These are phyloP conservation scores for Pseudopipra pipra DNA, from an alignment of 2,113 vertebrate genomes.

Conservation along the genomic window DNA sequence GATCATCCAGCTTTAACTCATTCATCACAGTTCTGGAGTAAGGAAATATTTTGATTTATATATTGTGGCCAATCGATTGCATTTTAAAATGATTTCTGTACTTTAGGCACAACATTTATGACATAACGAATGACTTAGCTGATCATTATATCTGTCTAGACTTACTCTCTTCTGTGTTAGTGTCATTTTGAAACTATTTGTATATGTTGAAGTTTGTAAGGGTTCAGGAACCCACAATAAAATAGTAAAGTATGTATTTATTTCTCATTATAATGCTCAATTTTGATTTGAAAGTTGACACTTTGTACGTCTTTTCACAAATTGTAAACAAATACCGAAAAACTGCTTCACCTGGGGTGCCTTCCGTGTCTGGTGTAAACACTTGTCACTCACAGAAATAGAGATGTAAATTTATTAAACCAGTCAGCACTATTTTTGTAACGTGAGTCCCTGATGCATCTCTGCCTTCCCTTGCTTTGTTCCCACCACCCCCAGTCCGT, in stretches of 20 bases:
- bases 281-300: conserved; percentile 50
- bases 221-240: conserved; percentile 70
- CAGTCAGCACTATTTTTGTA: conserved; percentile 77
- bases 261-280: conserved; percentile 58
- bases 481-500: neutral
- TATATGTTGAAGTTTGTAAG: conserved; percentile 76
- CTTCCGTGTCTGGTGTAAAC: conserved; percentile 72
- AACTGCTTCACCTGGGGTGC: conserved; percentile 79
- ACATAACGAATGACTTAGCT: conserved; percentile 45
- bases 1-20: conserved; percentile 44
- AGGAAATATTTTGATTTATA: neutral
- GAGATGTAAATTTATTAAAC: conserved; percentile 66
- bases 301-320: conserved; percentile 55
- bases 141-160: conserved; percentile 46
- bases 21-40: neutral
- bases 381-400: conserved; percentile 58
- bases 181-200: conserved; percentile 71
- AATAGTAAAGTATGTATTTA: conserved; percentile 78
- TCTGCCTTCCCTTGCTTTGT: conserved; percentile 39
- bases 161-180: conserved; percentile 48
- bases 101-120: conserved; percentile 22
- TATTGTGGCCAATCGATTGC: neutral
- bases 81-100: conserved; percentile 49
- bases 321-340: conserved; percentile 58
- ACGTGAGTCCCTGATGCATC: conserved; percentile 22